Base-by-base conservation (phyloP, 2,797 vertebrate species). In the Chelmon rostratus region DNA sequence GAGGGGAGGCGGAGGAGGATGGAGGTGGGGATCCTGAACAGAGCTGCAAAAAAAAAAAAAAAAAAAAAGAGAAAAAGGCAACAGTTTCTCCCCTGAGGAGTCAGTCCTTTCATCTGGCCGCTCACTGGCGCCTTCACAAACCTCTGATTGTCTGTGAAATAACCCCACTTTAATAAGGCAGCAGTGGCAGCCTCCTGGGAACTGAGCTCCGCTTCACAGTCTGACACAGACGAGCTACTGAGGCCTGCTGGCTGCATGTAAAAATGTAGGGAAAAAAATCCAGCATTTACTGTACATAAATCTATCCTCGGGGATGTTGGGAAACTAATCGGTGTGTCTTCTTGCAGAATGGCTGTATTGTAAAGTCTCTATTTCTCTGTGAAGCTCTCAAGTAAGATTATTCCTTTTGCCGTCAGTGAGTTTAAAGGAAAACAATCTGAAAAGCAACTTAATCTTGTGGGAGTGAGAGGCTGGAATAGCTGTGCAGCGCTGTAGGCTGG, bases 91-190 rank as follows among this genome's bases (percentile, higher is more conserved):
- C 93, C 95, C 95, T 81, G 95, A 96, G 95, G 96, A 96, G 95
- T 90, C 78, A 62, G 80, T 70, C 87, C 94, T 96, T 96, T 96
- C 93, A 96, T 96, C 93, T 95, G 86, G 84, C 95, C 94, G 95
- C 95, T 95, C 88, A 90, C 95, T 96, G 96, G 95, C 95, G 96
- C 95, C 96, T 95, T 92, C 93, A 91, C 94, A 95, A 94, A 92
- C 94, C 94, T 94, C 95, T 91, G 95, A 95, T 95, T 95, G 95
- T 96, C 96, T 96, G 95, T 95, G 93, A 95, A 96, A 95, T 95
- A 94, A 94, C 91, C 93, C 92, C 89, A 91, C 93, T 94, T 95
- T 93, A 95, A 95, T 94, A 95, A 94, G 93, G 84, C 88, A 87
- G 85, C 88, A 87, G 82, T 61, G 80, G 84, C 91, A 89, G 90